Conservation (phyloP, 2,888 invertebrate species). For the Cephus sareptanus region DNA sequence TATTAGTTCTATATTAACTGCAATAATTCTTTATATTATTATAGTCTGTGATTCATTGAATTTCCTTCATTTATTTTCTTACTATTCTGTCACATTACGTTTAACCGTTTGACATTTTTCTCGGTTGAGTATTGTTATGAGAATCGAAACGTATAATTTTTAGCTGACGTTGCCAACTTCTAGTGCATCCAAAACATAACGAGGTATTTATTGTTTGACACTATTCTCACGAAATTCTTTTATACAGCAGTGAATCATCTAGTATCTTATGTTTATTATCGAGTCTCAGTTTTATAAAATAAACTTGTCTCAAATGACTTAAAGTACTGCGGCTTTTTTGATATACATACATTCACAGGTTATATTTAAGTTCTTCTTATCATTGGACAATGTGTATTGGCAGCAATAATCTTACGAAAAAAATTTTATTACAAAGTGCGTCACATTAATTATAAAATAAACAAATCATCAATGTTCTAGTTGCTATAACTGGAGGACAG, state of each 20-base stretch:
- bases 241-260: not conserved
- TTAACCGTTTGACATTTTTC: no score
- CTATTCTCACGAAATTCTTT: not conserved
- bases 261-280: not conserved
- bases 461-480: not conserved
- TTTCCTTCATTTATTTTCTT: not conserved
- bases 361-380: not conserved
- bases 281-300: not conserved
- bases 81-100: not conserved
- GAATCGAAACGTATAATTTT: not conserved
- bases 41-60: not conserved
- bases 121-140: no score
- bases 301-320: not conserved
- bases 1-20: not conserved
- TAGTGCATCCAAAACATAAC: not conserved
- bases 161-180: not conserved
- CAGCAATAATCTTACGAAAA: not conserved
- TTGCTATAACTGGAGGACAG: not conserved
- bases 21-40: not conserved
- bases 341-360: not conserved
- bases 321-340: not conserved
- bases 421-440: not conserved
- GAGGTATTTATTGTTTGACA: not conserved
- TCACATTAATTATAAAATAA: not conserved
- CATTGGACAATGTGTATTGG: not conserved